Percentiles rank a stretch among this genome's conserved stretches.
phyloP scores from a whole-genome alignment of 2,113 vertebrate species.

The Gila orcuttii region DNA sequence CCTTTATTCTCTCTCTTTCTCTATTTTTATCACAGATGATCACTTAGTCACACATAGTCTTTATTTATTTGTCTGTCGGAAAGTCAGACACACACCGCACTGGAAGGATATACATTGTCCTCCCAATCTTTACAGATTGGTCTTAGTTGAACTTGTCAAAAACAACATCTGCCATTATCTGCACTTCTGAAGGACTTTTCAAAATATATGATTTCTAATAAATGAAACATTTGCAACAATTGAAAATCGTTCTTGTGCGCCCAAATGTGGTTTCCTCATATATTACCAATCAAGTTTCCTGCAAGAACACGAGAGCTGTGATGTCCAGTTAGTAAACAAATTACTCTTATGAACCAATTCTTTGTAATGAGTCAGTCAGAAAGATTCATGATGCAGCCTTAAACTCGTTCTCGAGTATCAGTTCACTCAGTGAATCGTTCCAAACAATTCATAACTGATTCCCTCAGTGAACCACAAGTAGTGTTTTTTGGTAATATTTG shows the following conservation, averaged over 20 bases:
- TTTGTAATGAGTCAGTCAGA: not conserved
- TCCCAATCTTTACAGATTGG: not conserved
- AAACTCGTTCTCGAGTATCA: too few relatives aligned
- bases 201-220: too few relatives aligned
- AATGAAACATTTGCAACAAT: not conserved
- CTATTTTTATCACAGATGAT: constrained; percentile 26
- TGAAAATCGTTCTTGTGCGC: not conserved
- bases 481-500: not conserved
- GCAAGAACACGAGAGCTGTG: not conserved
- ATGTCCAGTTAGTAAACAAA: not conserved
- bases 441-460: not conserved
- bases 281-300: not conserved
- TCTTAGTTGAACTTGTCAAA: not conserved
- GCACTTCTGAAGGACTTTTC: not conserved
- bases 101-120: not conserved
- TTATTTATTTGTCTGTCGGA: constrained; percentile 35
- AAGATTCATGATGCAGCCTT: not conserved
- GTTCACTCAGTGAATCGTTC: not conserved
- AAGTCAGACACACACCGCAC: not conserved
- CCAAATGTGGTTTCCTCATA: not conserved
- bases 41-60: constrained; percentile 36
- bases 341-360: not conserved
- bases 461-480: not conserved
- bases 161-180: constrained; percentile 12
- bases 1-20: constrained; percentile 4